Evolutionary conservation across 2,113 vertebrate genomes (phyloP), one percentile per base, ranked within the genome.

Genomic region (Phalacrocorax brasilianus): DNA sequence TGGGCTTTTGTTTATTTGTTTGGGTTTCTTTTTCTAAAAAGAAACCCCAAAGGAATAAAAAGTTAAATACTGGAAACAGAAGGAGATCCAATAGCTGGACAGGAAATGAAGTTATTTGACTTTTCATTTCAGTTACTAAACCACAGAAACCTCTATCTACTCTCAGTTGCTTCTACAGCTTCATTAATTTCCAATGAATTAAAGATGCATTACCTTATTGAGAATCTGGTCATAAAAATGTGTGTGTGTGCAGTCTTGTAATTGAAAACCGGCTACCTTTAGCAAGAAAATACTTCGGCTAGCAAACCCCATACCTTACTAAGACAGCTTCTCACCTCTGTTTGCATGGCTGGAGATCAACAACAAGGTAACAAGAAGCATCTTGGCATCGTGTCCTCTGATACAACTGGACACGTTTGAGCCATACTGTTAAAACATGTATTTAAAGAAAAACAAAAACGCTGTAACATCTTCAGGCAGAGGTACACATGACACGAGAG

Each of bases 211-310:
- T 72, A 53, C 9, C 20, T 71, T 28, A 14, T 1, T 18, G 38
- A 67, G 35, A 58, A 75, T 14, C 55, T 35, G 26, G 12, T 17
- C 30, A 30, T 40, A 53, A 65, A 73, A 56, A 88, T 8, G 7
- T 0, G 7, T 0, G 1, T 2, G 24, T 58, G 5, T 14, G 26
- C 2, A 2, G 49, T 9, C 10, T 33, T n/a, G 3, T 1, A 55
- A 73, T 0, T 53, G 38, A 59, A 68, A 79, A 74, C 0, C 18
- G 56, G 32, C 7, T 53, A 28, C 20, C 7, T 72, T 45, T 4
- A 53, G 6, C 38, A 32, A 19, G 23, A 18, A 58, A 77, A 33
- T 22, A 53, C 7, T 14, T 33, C 15, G 20, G 23, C 56, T 42
- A 52, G 13, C 32, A 58, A 53, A 71, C 5, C 44, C 32, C 2